Conservation (phyloP, 2,888 invertebrate genomes). For the Drosophila subquinaria region DNA sequence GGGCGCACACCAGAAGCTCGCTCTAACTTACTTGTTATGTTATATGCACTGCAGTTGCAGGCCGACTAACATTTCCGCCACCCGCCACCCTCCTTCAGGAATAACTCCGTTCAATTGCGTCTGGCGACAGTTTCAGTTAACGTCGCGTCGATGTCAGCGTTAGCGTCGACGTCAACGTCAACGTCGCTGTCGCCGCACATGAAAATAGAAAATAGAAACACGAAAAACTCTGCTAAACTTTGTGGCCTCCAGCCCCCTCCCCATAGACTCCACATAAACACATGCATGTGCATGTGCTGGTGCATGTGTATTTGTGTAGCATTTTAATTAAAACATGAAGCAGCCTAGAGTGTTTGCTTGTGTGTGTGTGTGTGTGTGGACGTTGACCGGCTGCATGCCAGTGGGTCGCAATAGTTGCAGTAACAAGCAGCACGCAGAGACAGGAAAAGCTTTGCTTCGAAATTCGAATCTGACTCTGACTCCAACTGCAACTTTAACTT, state of each 20-base stretch:
- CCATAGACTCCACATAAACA: not conserved
- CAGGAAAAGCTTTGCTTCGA: constrained; percentile 50
- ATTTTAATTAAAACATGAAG: constrained; percentile 41
- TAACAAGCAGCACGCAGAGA: constrained; percentile 20
- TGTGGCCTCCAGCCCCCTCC: constrained; percentile 15
- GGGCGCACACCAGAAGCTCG: constrained; percentile 54
- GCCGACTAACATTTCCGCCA: constrained; percentile 17
- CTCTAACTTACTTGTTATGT: constrained; percentile 24
- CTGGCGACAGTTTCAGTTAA: constrained; percentile 53
- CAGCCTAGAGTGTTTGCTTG: constrained; percentile 5
- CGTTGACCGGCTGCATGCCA: constrained; percentile 62
- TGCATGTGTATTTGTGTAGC: constrained; percentile 26
- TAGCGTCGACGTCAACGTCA: constrained; percentile 18
- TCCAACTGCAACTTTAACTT: constrained; percentile 21
- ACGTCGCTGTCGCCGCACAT: constrained; percentile 35
- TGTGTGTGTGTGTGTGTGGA: constrained; percentile 45
- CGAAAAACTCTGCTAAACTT: constrained; percentile 34
- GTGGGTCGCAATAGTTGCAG: constrained; percentile 35
- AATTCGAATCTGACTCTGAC: constrained; percentile 12
- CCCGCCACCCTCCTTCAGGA: constrained; percentile 21
- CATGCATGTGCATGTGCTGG: constrained; percentile 1
- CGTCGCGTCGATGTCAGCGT: constrained; percentile 15
- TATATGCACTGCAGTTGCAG: constrained; percentile 50
- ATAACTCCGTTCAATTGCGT: constrained; percentile 50
- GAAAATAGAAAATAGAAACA: constrained; percentile 61